Evolutionary conservation across 1,140 invertebrate genomes (phyloP), one percentile per base, ranked within the genome.

Genomic region (Diploscapter pachys): DNA sequence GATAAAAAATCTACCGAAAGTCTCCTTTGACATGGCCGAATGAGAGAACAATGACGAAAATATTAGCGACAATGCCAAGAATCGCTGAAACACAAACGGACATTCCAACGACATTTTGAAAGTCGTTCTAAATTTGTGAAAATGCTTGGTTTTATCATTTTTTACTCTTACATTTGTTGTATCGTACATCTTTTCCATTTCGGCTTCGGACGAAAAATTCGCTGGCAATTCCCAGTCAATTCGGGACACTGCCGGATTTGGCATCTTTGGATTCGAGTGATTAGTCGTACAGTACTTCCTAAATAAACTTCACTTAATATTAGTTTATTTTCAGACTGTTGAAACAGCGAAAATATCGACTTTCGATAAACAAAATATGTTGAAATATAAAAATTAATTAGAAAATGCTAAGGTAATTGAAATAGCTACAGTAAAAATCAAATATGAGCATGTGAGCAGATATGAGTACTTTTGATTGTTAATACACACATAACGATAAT

Each of bases 1-100:
- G 78, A 79, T 5, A 81, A 8, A 54, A 59, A 31, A 59, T 55
- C 51, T 69, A 74, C n/a, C 73, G 54, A 8, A 74, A 74, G 50
- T 74, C 73, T 4, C 73, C 73, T 31, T 74, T 53, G 1, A 74
- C 73, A 63, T 74, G 73, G 5, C 73, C 64, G 3, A 64, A 67
- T 13, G 73, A 74, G 8, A 74, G 53, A 0, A 74, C 6, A 51
- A 74, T 57, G 3, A 74, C 73, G 3, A 74, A 9, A 5, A 69
- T 57, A 49, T 74, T 74, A 3, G 73, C 66, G 8, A 74, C 61
- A n/a, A 74, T 74, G 48, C 73, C 73, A n/a, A 64, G 52, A 8
- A 56, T 51, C 5, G 73, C 73, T 48, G 55, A 74, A 53, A 63
- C 54, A 3, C 68, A 51, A 2, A 74, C 73, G 9, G 66, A 49